Conservation (phyloP, 1,140 invertebrate genomes). For the Penaeus japonicus region DNA sequence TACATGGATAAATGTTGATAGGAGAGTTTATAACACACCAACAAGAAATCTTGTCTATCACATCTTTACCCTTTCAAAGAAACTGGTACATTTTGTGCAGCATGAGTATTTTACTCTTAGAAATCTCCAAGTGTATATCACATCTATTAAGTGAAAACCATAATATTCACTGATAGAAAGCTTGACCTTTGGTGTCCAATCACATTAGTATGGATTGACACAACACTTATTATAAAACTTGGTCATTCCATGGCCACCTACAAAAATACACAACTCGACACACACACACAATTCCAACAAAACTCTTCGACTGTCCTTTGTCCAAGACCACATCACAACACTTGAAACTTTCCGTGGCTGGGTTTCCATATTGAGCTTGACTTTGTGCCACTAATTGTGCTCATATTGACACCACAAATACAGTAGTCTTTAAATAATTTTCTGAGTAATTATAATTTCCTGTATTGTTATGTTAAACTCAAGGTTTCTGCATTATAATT, state of each 20-base stretch:
- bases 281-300: neutral
- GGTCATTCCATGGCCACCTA: slow-evolving; percentile 41
- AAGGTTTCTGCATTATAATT: neutral
- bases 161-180: slow-evolving; percentile 46
- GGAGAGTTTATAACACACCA: slow-evolving; percentile 27
- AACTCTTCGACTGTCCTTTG: no score
- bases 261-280: slow-evolving; percentile 39
- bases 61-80: slow-evolving; percentile 15
- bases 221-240: slow-evolving; percentile 47
- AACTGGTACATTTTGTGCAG: slow-evolving; percentile 16
- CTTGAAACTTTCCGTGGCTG: neutral
- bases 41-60: slow-evolving; percentile 30
- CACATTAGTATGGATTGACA: slow-evolving; percentile 41
- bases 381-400: slow-evolving; percentile 7
- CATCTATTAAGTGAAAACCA: slow-evolving; percentile 46
- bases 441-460: no score
- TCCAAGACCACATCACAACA: no score
- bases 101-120: slow-evolving; percentile 35
- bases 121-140: slow-evolving; percentile 48
- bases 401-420: neutral
- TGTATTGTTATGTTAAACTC: neutral
- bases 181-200: slow-evolving; percentile 24
- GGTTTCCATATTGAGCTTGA: neutral
- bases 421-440: neutral
- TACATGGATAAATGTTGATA: slow-evolving; percentile 25